Base-by-base conservation (phyloP, 1,140 invertebrate species). In the Euborellia annulipes region DNA sequence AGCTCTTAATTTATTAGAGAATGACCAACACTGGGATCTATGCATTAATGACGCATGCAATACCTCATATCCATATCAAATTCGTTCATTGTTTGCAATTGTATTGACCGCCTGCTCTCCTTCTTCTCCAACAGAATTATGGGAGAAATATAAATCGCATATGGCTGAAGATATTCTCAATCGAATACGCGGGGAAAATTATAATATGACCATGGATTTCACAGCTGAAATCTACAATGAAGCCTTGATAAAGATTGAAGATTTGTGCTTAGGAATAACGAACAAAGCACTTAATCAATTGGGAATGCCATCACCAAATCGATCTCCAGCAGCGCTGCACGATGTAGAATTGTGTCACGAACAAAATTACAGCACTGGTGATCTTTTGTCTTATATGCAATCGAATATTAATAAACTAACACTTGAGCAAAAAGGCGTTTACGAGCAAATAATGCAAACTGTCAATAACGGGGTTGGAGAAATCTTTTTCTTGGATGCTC, bases 401-500 rank as follows among this genome's bases (percentile, higher is more conserved):
- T 54, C n/a, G 51, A 63, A 55, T 52, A 38, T 59, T 47, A 51
- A 54, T 22, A 47, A 45, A 22, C 51, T 61, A 45, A 58, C 51
- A 54, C 37, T 48, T 46, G 50, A 66, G 56, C 63, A 67, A 57
- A 59, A 47, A 43, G 48, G 36, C 50, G 49, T 50, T 32, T 65
- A 57, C 45, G 55, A 64, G 19, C 55, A 48, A 55, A 50, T 67
- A 36, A 62, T 64, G 47, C 40, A 61, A 56, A 55, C 47, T 34
- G 45, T 59, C 27, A 56, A 58, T 37, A 53, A 54, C 55, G 52
- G 47, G 50, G 47, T 43, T 58, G 53, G 58, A 23, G 56, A 54
- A 41, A 50, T 64, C 49, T 60, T 55, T 42, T 68, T 67, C 49
- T 43, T 66, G 23, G 62, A 69, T 60, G 61, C 65, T 23, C 62